Conservation (phyloP, 1,140 invertebrate genomes). For the Brachionus rubens region DNA sequence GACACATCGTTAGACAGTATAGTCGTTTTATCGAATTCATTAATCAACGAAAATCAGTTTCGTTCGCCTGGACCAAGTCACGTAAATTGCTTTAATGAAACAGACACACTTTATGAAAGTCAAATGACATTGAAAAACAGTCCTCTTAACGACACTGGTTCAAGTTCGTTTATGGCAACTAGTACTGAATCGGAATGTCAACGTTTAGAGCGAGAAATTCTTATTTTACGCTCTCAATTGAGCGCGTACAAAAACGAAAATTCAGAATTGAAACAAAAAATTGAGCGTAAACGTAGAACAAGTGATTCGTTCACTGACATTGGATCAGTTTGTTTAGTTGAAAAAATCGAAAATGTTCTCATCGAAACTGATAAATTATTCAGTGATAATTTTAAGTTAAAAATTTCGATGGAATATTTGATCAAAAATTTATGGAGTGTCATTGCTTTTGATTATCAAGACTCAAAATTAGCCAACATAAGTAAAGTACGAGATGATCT, state of each 20-base stretch:
- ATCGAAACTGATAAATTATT: neutral
- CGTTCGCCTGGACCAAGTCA: neutral
- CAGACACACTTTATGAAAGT: neutral
- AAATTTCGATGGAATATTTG: slow-evolving; percentile 20
- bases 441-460: neutral
- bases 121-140: neutral
- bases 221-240: neutral
- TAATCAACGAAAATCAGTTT: neutral
- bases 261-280: neutral
- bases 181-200: neutral
- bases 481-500: neutral
- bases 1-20: slow-evolving; percentile 12
- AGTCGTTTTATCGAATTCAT: neutral
- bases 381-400: neutral
- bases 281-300: neutral
- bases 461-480: neutral
- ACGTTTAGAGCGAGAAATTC: neutral
- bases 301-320: neutral
- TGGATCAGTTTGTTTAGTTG: neutral
- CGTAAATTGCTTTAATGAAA: slow-evolving; percentile 12
- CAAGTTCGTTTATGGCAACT: neutral
- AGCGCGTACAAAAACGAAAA: neutral
- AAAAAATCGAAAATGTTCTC: neutral
- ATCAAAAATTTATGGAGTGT: slow-evolving; percentile 34
- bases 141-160: neutral